Evolutionary conservation across 30 jellyfish, hydroid and myxozoan genomes (phyloP).

Genomic region (Phacellophora camtschatica): DNA sequence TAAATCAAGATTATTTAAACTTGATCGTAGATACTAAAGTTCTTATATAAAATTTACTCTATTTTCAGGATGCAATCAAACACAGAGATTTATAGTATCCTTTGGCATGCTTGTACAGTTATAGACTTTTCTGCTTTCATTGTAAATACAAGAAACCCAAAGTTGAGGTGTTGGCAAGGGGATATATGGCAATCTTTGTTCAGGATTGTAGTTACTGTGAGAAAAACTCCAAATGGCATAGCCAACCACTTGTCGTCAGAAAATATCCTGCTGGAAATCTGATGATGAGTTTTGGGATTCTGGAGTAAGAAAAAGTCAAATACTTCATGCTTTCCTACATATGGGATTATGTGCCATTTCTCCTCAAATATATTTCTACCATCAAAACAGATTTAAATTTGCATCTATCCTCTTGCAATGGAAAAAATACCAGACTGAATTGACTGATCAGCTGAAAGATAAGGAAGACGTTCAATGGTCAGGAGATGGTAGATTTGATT

Average conservation of each 20-base stretch:
- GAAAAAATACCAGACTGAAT: too few relatives aligned
- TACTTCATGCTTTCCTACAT: neutral
- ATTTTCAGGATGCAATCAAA: too few relatives aligned
- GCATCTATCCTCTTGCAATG: neutral
- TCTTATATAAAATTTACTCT: too few relatives aligned
- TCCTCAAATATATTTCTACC: neutral
- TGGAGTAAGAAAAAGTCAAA: neutral
- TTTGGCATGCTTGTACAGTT: neutral
- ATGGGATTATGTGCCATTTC: neutral
- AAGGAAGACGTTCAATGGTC: neutral
- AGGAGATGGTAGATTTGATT: neutral
- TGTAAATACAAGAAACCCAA: neutral
- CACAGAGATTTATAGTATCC: too few relatives aligned
- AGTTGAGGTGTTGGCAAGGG: neutral
- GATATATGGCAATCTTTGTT: neutral
- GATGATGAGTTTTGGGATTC: too few relatives aligned
- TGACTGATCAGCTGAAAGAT: too few relatives aligned
- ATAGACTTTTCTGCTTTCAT: neutral
- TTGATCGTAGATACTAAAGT: too few relatives aligned
- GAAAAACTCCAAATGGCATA: neutral
- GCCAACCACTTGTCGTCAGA: neutral
- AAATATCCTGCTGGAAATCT: conserved; percentile 35
- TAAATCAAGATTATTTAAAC: too few relatives aligned
- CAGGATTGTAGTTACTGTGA: conserved; percentile 19
- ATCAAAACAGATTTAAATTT: neutral